Conservation (phyloP, 2,113 vertebrate genomes). For the Synchiropus splendidus region DNA sequence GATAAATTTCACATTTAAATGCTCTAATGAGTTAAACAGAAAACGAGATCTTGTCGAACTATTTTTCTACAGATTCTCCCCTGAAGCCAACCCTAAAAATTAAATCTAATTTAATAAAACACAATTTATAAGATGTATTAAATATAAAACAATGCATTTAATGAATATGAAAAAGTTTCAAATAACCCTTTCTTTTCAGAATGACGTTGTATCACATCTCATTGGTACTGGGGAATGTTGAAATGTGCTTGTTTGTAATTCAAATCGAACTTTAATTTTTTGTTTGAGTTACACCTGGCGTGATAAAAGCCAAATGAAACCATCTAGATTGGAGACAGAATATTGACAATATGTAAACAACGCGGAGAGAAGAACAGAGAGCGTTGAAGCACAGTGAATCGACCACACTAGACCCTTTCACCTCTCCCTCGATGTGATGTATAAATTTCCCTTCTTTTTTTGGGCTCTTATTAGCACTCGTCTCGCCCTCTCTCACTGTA, state of each 20-base stretch:
- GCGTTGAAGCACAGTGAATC: constrained; percentile 39
- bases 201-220: neutral
- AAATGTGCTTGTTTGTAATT: constrained; percentile 6
- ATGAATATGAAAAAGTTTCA: too few relatives aligned
- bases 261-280: constrained; percentile 1
- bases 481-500: constrained; percentile 14
- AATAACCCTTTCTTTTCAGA: neutral
- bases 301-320: constrained; percentile 43
- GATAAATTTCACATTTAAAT: too few relatives aligned
- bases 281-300: constrained; percentile 38
- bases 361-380: constrained; percentile 32
- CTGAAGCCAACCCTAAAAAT: too few relatives aligned
- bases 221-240: too few relatives aligned
- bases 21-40: too few relatives aligned
- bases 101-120: too few relatives aligned
- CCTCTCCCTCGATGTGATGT: constrained; percentile 1
- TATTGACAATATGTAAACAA: constrained; percentile 52
- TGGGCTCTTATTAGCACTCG: constrained; percentile 5
- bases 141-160: too few relatives aligned
- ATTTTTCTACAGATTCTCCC: too few relatives aligned
- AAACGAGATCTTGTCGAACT: too few relatives aligned
- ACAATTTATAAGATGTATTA: too few relatives aligned
- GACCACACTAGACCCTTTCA: constrained; percentile 20
- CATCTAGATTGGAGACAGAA: constrained; percentile 54
- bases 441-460: constrained; percentile 16